phyloP scores from a whole-genome alignment of 2,888 invertebrate species.

The Hanleya hanleyi region DNA sequence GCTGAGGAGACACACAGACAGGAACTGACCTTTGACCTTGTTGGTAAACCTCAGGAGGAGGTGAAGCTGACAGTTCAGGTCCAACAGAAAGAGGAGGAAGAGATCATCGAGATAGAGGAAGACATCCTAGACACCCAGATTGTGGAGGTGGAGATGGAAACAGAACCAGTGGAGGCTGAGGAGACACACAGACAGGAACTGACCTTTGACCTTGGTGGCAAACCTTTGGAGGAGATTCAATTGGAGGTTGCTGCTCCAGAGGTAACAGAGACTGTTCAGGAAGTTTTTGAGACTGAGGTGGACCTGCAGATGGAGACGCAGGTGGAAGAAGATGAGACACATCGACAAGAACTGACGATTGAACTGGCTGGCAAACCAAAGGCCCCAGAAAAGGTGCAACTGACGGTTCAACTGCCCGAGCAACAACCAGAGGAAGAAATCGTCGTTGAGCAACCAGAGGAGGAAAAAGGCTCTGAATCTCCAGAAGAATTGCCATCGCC shows the following conservation, averaged over 20 bases:
- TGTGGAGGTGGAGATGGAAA: slow-evolving; percentile 18
- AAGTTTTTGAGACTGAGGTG: neutral
- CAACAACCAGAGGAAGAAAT: neutral
- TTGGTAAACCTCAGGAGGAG: slow-evolving; percentile 41
- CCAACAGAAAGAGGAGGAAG: slow-evolving; percentile 39
- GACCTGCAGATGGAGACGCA: neutral
- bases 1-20: slow-evolving; percentile 37
- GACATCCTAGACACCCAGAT: neutral
- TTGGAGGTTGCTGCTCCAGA: slow-evolving; percentile 25
- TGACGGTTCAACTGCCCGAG: slow-evolving; percentile 51
- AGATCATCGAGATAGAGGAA: slow-evolving; percentile 30
- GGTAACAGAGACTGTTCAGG: neutral
- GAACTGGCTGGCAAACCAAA: slow-evolving; percentile 50
- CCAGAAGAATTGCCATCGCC: neutral
- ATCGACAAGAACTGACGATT: slow-evolving; percentile 42
- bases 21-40: slow-evolving; percentile 43
- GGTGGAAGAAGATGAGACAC: slow-evolving; percentile 11
- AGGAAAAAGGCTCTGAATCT: neutral
- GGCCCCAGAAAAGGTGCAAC: slow-evolving; percentile 55
- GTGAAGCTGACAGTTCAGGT: slow-evolving; percentile 41
- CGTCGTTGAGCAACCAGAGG: neutral
- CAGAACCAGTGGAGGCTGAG: slow-evolving; percentile 19
- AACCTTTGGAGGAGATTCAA: slow-evolving; percentile 25
- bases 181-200: slow-evolving; percentile 14
- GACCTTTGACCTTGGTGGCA: slow-evolving; percentile 22